Evolutionary conservation across 2,113 vertebrate genomes (phyloP), one percentile per base, ranked within the genome.

Genomic region (Oryzias celebensis): DNA sequence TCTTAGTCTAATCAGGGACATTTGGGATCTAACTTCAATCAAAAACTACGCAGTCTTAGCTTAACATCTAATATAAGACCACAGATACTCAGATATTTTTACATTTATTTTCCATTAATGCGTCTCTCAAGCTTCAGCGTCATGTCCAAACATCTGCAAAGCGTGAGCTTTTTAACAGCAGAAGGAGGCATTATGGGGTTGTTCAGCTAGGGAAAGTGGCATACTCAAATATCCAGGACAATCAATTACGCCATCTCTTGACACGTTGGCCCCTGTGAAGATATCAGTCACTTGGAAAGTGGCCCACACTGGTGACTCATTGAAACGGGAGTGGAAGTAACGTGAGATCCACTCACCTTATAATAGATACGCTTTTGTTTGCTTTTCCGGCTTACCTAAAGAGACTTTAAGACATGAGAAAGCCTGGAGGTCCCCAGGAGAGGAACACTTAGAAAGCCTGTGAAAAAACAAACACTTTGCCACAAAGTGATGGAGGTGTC

Each of bases 281-380:
- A 91, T 93, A 95, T 91, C 90, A 90, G 92, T 94, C 91, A 93
- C 94, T 93, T 94, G 91, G 94, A 94, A 94, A 94, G 94, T 49
- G 87, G 93, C 94, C 93, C 93, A 93, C 91, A 89, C 77, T 68
- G 94, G 87, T 86, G 92, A 85, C 85, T 68, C 71, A 73, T 65
- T 80, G 92, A 84, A 93, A 90, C 83, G 77, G 89, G 62, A 79
- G 20, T 20, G 20, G 20, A 87, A 90, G 93, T 92, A 87, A 90
- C 82, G 87, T 86, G 85, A 93, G 90, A 93, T 75, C 92, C 93
- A 94, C 90, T 94, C 93, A 95, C 90, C 93, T 92, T 94, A 92
- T 94, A 94, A 95, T 91, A 92, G 93, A 92, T 91, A 93, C 89
- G 90, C 85, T 90, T 87, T 90, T 92, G 90, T 90, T 90, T 85